Base-by-base conservation (phyloP, 2,888 invertebrate genomes). In the Yponomeuta plumbellus region DNA sequence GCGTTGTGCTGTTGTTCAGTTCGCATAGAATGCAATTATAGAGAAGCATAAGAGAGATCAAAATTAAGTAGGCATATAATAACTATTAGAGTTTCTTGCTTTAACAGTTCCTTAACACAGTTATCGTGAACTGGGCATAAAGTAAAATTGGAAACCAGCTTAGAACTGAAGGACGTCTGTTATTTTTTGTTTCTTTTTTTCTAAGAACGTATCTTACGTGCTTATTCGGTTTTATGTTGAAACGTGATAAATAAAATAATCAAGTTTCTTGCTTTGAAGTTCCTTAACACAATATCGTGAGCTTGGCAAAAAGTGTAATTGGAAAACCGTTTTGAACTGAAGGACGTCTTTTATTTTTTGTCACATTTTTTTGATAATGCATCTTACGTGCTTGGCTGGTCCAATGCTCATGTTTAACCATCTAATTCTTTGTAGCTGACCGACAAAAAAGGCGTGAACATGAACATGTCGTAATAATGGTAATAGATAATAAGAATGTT, bases 401-500 rank as follows among this genome's bases (percentile, higher is more conserved):
- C 44, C 8, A 52, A 52, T 52, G 44, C 17, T 52, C 17, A 52
- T 52, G 44, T 17, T 52, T 8, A 1, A 4, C 44, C 17, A 17
- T 52, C 44, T 52, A 0, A 52, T 52, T 13, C 44, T 52, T 52
- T 52, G 44, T 52, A 52, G 44, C 17, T 52, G 44, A 52, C 44
- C 17, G 44, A 52, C 44, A 52, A 52, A 52, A 52, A 52, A 34
- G 34, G 34, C 13, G 44, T 6, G 59, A 59, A 23, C 61, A n/a
- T 6, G 59, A 59, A 23, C 61, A n/a, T 26, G 61, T 26, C 34
- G 61, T 34, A 61, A 59, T 59, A 59, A 58, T 58, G 58, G 61
- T 17, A 61, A 23, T 61, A 61, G 61, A 26, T 61, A 67, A 68
- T 61, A 69, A 67, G 70, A 71, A 71, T 71, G 70, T 67, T 66